Evolutionary conservation across 2,797 vertebrate species (phyloP).

Genomic region (Synaphobranchus kaupii): DNA sequence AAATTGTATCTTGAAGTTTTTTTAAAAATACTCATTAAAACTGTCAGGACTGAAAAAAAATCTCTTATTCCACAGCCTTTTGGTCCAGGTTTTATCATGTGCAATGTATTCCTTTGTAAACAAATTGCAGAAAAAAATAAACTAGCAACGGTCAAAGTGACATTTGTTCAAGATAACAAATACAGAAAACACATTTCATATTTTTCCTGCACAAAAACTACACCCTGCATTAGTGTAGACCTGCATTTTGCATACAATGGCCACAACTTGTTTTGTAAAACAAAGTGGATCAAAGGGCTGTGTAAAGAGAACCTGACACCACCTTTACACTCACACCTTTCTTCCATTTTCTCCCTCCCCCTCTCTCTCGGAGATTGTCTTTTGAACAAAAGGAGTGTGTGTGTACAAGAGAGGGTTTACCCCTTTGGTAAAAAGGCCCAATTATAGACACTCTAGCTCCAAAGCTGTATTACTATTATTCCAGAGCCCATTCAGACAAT

Average conservation of each 20-base stretch:
- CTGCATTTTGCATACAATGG: slow-evolving; percentile 64
- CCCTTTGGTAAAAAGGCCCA: not conserved
- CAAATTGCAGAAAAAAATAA: slow-evolving; percentile 23
- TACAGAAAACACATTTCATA: slow-evolving; percentile 27
- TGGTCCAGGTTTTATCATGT: slow-evolving; percentile 45
- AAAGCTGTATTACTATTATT: not conserved
- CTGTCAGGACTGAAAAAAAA: slow-evolving; percentile 38
- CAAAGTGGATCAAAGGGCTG: slow-evolving; percentile 79
- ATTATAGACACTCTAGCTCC: not conserved
- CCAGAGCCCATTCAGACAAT: not conserved
- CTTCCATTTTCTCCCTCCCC: slow-evolving; percentile 46
- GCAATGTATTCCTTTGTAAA: slow-evolving; percentile 36
- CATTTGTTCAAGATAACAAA: slow-evolving; percentile 45
- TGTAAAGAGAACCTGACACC: slow-evolving; percentile 66
- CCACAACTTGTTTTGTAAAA: slow-evolving; percentile 62
- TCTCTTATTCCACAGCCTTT: slow-evolving; percentile 59
- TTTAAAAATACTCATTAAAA: slow-evolving; percentile 4
- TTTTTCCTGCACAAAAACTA: slow-evolving; percentile 56
- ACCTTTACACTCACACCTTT: slow-evolving; percentile 2
- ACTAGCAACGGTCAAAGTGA: slow-evolving; percentile 55
- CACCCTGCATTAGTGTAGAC: slow-evolving; percentile 61
- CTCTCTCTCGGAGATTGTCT: slow-evolving; percentile 75
- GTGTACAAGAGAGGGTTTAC: not conserved
- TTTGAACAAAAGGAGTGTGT: slow-evolving; percentile 31
- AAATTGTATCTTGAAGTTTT: slow-evolving; percentile 7